phyloP scores from a whole-genome alignment of 2,113 vertebrate species.

The Gracilinanus agilis region DNA sequence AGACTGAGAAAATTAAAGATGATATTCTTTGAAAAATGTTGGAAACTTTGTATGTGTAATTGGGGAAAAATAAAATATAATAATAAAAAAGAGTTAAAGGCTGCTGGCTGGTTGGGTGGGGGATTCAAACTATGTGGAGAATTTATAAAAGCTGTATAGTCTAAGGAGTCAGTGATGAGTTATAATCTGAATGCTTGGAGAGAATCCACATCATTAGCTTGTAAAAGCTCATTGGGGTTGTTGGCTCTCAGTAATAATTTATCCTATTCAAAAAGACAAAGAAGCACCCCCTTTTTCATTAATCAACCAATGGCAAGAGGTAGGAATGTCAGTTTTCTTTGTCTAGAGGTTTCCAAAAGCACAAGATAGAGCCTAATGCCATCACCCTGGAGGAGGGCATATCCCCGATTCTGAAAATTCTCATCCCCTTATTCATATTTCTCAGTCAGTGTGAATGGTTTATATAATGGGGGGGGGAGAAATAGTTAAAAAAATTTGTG shows the following conservation, averaged over 20 bases:
- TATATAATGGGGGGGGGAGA: neutral
- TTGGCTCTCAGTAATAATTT: neutral
- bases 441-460: neutral
- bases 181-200: neutral
- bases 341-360: neutral
- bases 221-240: too few species aligned
- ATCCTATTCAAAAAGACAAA: neutral
- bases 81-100: neutral
- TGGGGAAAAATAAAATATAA: too few species aligned
- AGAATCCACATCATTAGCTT: neutral
- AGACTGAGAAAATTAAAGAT: too few species aligned
- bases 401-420: neutral
- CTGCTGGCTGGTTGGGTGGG: neutral
- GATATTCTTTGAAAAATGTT: too few species aligned
- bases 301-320: neutral
- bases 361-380: neutral
- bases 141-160: neutral
- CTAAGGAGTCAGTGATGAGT: neutral
- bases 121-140: neutral
- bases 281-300: neutral
- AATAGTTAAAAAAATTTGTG: neutral
- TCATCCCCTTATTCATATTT: neutral
- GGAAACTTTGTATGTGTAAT: too few species aligned
- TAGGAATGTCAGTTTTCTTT: neutral
- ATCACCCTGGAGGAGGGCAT: neutral